Evolutionary conservation across 2,797 vertebrate species (phyloP).

Genomic region (Acanthurus leucopareius): DNA sequence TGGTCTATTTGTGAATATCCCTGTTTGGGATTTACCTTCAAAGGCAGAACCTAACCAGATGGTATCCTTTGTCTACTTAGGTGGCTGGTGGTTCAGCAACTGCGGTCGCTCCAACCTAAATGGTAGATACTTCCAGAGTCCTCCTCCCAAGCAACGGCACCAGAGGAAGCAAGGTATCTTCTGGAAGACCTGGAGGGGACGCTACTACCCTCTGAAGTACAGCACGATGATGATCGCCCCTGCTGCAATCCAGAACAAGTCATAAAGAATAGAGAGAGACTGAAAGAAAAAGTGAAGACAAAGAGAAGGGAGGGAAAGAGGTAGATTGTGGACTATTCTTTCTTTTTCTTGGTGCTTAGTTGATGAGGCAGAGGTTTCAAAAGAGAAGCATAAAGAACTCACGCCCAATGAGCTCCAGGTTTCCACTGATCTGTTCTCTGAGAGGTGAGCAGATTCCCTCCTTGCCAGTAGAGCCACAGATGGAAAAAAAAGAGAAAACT

Average conservation of each 20-base stretch:
- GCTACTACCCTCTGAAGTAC: conserved; percentile 93
- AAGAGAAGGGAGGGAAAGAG: conserved; percentile 27
- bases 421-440: conserved; percentile 48
- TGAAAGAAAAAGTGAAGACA: neutral
- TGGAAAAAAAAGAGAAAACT: conserved; percentile 24
- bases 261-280: conserved; percentile 56
- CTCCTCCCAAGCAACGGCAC: conserved; percentile 92
- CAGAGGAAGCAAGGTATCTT: conserved; percentile 96
- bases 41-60: conserved; percentile 27
- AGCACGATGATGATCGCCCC: conserved; percentile 93
- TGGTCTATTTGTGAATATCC: neutral
- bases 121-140: conserved; percentile 91
- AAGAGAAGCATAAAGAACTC: conserved; percentile 38
- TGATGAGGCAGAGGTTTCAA: conserved; percentile 43
- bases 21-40: neutral
- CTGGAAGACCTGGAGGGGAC: conserved; percentile 98
- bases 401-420: conserved; percentile 36
- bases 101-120: conserved; percentile 96
- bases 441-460: conserved; percentile 43
- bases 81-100: conserved; percentile 98
- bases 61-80: conserved; percentile 67
- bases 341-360: conserved; percentile 47
- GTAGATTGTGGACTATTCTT: conserved; percentile 46
- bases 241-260: conserved; percentile 70
- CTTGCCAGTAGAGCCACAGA: conserved; percentile 39